These are phyloP conservation scores for Strix aluco DNA, from an alignment of 2,113 vertebrate genomes.

Conservation along the genomic window DNA sequence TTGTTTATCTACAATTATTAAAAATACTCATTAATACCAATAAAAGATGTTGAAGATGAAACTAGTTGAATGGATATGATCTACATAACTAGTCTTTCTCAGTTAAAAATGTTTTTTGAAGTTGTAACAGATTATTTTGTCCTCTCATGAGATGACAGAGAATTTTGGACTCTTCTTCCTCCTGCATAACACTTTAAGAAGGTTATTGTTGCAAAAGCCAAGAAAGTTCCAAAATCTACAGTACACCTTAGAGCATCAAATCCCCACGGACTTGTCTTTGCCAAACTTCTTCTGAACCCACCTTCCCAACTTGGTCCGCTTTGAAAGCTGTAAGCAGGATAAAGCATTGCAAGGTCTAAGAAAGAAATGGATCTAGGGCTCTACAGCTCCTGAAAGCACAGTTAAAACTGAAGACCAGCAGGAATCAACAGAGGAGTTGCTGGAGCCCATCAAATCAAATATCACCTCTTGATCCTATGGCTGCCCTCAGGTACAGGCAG, in stretches of 20 bases:
- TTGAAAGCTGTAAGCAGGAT: not conserved
- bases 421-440: not conserved
- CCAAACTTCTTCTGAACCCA: not conserved
- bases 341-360: not conserved
- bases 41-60: not conserved
- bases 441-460: not conserved
- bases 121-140: not conserved
- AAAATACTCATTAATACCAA: not conserved
- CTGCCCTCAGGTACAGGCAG: not conserved
- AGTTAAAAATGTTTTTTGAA: not conserved
- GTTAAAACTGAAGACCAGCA: not conserved
- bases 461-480: not conserved
- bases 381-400: not conserved
- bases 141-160: not conserved
- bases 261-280: not conserved
- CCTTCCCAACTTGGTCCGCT: not conserved
- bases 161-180: not conserved
- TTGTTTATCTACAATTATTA: not conserved
- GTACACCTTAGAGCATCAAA: not conserved
- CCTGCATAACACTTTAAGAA: not conserved
- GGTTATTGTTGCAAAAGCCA: not conserved
- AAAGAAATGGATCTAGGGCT: not conserved
- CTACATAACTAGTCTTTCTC: not conserved
- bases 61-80: not conserved
- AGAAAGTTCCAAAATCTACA: not conserved